phyloP scores from a whole-genome alignment of 2,888 invertebrate species.

The Parasteatoda lunata region DNA sequence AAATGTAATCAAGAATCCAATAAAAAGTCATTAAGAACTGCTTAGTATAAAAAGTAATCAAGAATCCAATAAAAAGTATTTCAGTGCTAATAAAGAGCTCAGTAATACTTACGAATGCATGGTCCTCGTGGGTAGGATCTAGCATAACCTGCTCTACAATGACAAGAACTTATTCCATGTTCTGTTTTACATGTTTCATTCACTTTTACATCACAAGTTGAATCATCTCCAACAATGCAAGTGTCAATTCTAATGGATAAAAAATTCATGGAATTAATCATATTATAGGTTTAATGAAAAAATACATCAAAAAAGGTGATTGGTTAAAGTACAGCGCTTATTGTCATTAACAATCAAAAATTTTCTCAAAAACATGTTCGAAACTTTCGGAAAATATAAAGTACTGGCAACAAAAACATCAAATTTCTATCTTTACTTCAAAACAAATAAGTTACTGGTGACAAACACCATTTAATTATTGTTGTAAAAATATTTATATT shows the following conservation, averaged over 20 bases:
- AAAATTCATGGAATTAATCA: too few species aligned
- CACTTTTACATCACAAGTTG: conserved; percentile 90
- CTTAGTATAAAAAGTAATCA: not conserved
- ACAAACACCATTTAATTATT: too few species aligned
- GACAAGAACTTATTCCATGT: conserved; percentile 89
- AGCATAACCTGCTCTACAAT: conserved; percentile 84
- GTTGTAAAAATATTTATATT: too few species aligned
- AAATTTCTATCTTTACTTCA: too few species aligned
- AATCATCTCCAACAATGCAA: conserved; percentile 93
- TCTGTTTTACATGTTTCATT: conserved; percentile 91
- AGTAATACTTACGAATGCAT: conserved; percentile 78
- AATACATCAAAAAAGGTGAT: too few species aligned
- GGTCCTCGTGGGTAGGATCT: conserved; percentile 84
- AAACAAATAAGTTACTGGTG: too few species aligned
- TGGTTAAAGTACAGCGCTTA: too few species aligned
- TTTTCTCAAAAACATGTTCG: too few species aligned
- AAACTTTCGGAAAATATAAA: too few species aligned
- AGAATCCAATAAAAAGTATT: not conserved
- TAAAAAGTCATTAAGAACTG: not conserved
- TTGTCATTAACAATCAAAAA: too few species aligned
- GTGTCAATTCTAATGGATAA: conserved; percentile 83
- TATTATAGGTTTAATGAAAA: too few species aligned
- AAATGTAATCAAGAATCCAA: not conserved
- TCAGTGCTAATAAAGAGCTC: not conserved
- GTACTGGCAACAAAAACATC: too few species aligned